These are phyloP conservation scores for Eucidaris tribuloides DNA, from an alignment of 35 echinoderm and acorn worm genomes.

Conservation along the genomic window DNA sequence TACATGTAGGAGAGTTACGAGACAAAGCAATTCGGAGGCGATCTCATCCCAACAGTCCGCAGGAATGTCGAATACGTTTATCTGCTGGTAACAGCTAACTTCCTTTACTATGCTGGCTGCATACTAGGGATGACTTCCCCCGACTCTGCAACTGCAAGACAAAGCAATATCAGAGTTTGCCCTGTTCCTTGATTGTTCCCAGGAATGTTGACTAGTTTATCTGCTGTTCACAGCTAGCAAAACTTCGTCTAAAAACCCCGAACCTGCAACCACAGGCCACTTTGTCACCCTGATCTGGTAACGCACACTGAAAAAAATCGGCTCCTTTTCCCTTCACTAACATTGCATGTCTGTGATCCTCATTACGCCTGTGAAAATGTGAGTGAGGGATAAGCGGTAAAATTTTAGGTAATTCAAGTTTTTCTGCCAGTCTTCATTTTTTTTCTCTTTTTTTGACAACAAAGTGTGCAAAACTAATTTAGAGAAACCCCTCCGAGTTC, in stretches of 20 bases:
- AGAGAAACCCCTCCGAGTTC: background rate
- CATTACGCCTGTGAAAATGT: background rate
- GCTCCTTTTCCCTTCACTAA: background rate
- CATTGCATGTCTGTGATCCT: background rate
- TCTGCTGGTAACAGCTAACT: too few relatives aligned
- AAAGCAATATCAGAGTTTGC: background rate
- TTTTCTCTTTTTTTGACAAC: background rate
- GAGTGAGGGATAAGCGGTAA: too few relatives aligned
- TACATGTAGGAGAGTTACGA: background rate
- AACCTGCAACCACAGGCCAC: background rate
- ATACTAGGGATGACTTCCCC: too few relatives aligned
- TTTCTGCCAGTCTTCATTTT: background rate
- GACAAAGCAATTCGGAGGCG: background rate
- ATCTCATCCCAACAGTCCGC: background rate
- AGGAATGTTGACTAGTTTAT: background rate
- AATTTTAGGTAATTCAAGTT: background rate
- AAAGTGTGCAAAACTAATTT: background rate
- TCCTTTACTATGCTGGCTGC: too few relatives aligned
- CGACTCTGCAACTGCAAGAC: background rate
- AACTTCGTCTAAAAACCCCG: background rate
- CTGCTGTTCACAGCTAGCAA: constrained; percentile 1
- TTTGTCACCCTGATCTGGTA: background rate
- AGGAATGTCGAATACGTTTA: background rate
- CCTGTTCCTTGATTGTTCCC: background rate
- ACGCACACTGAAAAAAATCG: background rate